Evolutionary conservation across 2,888 invertebrate species (phyloP).

Genomic region (Luffia ferchaultella): DNA sequence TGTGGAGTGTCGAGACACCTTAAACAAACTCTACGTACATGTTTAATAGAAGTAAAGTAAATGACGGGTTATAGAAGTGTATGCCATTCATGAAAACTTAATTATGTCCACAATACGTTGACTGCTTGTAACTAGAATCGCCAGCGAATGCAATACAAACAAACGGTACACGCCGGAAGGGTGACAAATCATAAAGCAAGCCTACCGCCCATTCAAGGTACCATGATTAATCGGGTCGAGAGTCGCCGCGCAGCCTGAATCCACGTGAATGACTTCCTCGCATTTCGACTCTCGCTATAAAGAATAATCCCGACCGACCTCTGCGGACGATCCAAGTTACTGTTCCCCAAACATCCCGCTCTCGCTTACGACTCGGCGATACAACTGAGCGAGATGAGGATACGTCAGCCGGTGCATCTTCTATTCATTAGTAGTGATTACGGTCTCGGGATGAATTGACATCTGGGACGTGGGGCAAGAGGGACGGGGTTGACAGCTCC

Average conservation of each 20-base stretch:
- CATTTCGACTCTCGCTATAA: constrained; percentile 50
- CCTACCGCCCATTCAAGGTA: constrained; percentile 13
- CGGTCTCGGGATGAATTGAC: constrained; percentile 53
- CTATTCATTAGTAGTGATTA: constrained; percentile 63
- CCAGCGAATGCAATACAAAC: too few species aligned
- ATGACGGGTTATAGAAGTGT: too few species aligned
- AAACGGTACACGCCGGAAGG: background rate
- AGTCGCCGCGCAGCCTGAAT: constrained; percentile 46
- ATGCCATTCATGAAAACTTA: too few species aligned
- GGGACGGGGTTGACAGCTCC: constrained; percentile 23
- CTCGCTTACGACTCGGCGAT: constrained; percentile 24
- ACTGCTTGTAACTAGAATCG: too few species aligned
- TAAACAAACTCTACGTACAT: too few species aligned
- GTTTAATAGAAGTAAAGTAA: too few species aligned
- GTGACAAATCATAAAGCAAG: background rate
- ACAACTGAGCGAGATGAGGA: constrained; percentile 36
- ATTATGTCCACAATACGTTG: too few species aligned
- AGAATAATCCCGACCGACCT: constrained; percentile 57
- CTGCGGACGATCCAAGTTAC: constrained; percentile 31
- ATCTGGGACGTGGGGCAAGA: constrained; percentile 35
- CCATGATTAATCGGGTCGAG: constrained; percentile 51
- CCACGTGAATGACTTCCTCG: constrained; percentile 53
- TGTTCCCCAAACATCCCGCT: constrained; percentile 32
- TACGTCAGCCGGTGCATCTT: constrained; percentile 36
- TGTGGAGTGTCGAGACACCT: too few species aligned